Evolutionary conservation across 2,797 vertebrate species (phyloP).

Genomic region (Gorsachius magnificus): DNA sequence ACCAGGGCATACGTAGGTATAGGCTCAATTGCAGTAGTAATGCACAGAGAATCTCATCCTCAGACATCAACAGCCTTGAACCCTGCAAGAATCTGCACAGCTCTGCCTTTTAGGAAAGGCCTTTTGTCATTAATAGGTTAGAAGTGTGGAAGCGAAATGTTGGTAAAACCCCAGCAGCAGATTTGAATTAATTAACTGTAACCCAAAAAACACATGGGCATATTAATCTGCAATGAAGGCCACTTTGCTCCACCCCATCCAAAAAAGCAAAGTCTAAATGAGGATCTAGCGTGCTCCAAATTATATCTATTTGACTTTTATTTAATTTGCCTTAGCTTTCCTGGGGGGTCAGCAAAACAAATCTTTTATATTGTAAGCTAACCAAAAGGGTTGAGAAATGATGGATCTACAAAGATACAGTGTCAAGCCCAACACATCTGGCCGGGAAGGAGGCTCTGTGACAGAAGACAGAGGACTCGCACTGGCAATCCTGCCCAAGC

Average conservation of each 20-base stretch:
- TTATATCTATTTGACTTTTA: neutral
- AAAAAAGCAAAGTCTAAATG: neutral
- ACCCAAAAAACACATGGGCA: neutral
- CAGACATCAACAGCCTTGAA: neutral
- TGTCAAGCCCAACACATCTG: neutral
- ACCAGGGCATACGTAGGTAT: rapidly evolving
- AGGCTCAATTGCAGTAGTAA: neutral
- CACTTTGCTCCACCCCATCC: neutral
- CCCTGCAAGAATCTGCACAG: neutral
- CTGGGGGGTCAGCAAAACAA: neutral
- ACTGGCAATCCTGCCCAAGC: neutral
- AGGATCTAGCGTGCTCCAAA: neutral
- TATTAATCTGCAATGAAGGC: neutral
- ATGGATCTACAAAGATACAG: neutral
- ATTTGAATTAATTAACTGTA: neutral
- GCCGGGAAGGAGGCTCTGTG: neutral
- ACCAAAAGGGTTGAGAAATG: neutral
- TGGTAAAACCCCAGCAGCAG: neutral
- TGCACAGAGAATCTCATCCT: neutral
- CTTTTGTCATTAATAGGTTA: neutral
- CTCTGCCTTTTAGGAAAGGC: neutral
- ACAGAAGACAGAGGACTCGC: neutral
- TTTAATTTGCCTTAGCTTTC: neutral
- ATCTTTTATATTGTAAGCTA: neutral
- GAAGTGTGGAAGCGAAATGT: neutral